Evolutionary conservation across 2,113 vertebrate species (phyloP).

Genomic region (Rhizomys pruinosus): DNA sequence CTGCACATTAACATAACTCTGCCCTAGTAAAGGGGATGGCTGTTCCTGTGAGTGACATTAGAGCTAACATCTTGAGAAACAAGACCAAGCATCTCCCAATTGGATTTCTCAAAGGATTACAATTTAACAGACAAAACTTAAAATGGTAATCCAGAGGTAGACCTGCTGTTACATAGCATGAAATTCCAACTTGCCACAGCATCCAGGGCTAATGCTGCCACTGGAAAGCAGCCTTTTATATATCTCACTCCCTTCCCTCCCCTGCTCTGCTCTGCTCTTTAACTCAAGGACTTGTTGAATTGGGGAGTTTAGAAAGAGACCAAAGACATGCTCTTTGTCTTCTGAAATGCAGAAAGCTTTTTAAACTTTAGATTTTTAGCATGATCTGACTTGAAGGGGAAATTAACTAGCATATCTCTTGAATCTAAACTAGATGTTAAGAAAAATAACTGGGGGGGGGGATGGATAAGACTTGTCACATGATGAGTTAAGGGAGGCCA

Average conservation of each 20-base stretch:
- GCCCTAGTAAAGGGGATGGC: background rate
- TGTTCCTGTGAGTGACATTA: slow-evolving; percentile 59
- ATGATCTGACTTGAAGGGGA: slow-evolving; percentile 19
- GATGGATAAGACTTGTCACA: background rate
- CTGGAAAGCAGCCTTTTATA: background rate
- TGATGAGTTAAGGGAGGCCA: background rate
- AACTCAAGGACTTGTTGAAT: slow-evolving; percentile 11
- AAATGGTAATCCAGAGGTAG: background rate
- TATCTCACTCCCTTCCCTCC: background rate
- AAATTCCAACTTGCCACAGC: slow-evolving; percentile 18
- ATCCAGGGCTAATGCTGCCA: background rate
- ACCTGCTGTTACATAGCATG: slow-evolving; percentile 28
- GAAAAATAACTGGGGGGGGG: slow-evolving; percentile 2
- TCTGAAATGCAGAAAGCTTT: slow-evolving; percentile 42
- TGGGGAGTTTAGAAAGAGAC: slow-evolving; percentile 45
- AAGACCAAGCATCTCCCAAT: rapidly evolving
- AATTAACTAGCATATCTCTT: slow-evolving; percentile 33
- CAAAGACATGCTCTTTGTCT: slow-evolving; percentile 56
- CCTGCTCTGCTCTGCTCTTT: slow-evolving; percentile 30
- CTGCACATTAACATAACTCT: slow-evolving; percentile 69
- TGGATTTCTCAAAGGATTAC: slow-evolving; percentile 38
- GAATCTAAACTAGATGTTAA: slow-evolving; percentile 46
- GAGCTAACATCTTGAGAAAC: slow-evolving; percentile 56
- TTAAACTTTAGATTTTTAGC: slow-evolving; percentile 24
- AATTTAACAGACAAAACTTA: slow-evolving; percentile 7